phyloP scores from a whole-genome alignment of 2,888 invertebrate genomes.

The Drosophila hamatofila region DNA sequence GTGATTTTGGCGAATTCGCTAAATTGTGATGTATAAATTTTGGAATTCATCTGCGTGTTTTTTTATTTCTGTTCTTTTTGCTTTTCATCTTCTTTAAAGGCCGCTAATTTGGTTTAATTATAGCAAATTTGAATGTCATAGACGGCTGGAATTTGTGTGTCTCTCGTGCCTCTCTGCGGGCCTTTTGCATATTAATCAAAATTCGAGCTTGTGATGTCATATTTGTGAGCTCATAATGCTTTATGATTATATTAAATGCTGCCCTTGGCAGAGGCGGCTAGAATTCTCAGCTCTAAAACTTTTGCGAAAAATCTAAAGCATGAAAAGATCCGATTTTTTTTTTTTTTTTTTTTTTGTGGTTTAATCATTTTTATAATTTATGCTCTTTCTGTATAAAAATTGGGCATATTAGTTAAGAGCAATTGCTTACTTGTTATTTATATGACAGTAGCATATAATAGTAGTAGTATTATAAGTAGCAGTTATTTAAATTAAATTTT shows the following conservation, averaged over 20 bases:
- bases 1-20: constrained; percentile 38
- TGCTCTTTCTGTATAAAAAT: neutral
- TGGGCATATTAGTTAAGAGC: neutral
- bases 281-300: neutral
- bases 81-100: constrained; percentile 27
- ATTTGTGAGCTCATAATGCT: constrained; percentile 52
- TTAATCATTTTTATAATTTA: neutral
- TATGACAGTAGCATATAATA: too few relatives aligned
- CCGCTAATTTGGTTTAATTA: constrained; percentile 75
- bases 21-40: constrained; percentile 41
- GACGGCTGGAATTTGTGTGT: constrained; percentile 30
- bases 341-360: neutral
- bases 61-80: neutral
- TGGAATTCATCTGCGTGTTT: constrained; percentile 36
- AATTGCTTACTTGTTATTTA: too few relatives aligned
- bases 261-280: constrained; percentile 31
- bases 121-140: constrained; percentile 71
- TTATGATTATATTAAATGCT: constrained; percentile 9
- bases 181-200: constrained; percentile 49
- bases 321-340: neutral
- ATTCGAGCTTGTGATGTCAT: constrained; percentile 69
- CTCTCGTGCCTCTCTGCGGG: neutral
- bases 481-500: too few relatives aligned
- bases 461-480: too few relatives aligned
- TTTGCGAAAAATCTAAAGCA: neutral